Base-by-base conservation (phyloP, 2,888 invertebrate species). In the Phanerotoma sp. region DNA sequence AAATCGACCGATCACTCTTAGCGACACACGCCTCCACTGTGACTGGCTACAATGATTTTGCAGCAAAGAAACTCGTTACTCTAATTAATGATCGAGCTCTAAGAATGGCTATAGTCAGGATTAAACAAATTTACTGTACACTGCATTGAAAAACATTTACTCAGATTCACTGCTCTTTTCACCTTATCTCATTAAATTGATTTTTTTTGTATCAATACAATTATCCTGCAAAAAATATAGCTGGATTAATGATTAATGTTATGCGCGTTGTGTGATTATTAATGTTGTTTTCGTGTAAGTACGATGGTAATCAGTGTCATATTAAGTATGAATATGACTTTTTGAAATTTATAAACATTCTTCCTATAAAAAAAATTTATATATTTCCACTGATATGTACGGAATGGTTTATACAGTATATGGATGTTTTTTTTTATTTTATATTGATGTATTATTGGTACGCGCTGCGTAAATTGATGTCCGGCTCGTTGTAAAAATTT, bases 1-100 rank as follows among this genome's bases (percentile, higher is more conserved):
- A 46, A 21, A 33, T 38, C 10, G 32, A 45, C 15, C 48, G 47
- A 62, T 60, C 53, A 58, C 33, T 58, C 62, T 60, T 38, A 47
- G 33, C 47, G 54, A 49, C 58, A 56, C 58, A 33, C 56, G 47
- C 56, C 51, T 51, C 53, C 56, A 41, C 50, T 45, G 35, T 46
- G 33, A 59, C 55, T 53, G 56, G 25, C 45, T 44, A 42, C 51
- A 59, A 50, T 25, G 47, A 57, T 59, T 59, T 55, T 49, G 25
- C 45, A 45, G 45, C 42, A 44, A 52, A 51, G 50, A 54, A 56
- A 56, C 49, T 58, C 40, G 42, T 56, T 54, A 56, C 47, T 60
- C 57, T 60, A 62, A 62, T 62, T 62, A 60, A 62, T 62, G 61
- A 56, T 28, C 22, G 21, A 16, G 41, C 51, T n/a, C 35, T 50